These are phyloP conservation scores for Spisula subtruncata DNA, from an alignment of 2,888 invertebrate species.

Conservation along the genomic window DNA sequence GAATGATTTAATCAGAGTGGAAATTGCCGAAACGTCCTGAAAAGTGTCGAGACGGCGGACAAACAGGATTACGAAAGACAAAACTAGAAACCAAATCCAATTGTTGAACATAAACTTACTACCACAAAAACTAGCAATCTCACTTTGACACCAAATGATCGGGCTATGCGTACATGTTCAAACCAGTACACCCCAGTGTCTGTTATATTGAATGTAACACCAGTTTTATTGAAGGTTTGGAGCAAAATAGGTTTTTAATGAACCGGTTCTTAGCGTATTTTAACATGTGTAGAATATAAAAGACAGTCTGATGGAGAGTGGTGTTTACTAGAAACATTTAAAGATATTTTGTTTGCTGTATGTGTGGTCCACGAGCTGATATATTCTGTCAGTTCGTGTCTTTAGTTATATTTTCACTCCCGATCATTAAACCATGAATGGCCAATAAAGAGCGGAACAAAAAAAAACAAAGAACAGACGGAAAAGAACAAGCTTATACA, in stretches of 20 bases:
- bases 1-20: constrained; percentile 27
- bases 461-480: no score
- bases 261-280: constrained; percentile 4
- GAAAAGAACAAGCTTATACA: no score
- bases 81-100: constrained; percentile 25
- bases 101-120: constrained; percentile 16
- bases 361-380: no score
- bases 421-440: no score
- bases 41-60: constrained; percentile 11
- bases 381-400: no score
- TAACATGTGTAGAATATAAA: constrained; percentile 5
- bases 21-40: constrained; percentile 27
- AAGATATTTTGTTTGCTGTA: no score
- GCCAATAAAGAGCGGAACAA: no score
- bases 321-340: no score
- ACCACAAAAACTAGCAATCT: constrained; percentile 19
- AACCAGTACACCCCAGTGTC: not conserved
- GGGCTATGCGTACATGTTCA: not conserved
- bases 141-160: not conserved
- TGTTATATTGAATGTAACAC: not conserved
- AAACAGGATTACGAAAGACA: constrained; percentile 16
- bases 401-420: no score
- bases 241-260: not conserved
- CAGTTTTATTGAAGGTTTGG: not conserved
- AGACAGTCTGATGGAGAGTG: no score